Conservation (phyloP, 2,113 vertebrate species). For the Hystrix cristata region DNA sequence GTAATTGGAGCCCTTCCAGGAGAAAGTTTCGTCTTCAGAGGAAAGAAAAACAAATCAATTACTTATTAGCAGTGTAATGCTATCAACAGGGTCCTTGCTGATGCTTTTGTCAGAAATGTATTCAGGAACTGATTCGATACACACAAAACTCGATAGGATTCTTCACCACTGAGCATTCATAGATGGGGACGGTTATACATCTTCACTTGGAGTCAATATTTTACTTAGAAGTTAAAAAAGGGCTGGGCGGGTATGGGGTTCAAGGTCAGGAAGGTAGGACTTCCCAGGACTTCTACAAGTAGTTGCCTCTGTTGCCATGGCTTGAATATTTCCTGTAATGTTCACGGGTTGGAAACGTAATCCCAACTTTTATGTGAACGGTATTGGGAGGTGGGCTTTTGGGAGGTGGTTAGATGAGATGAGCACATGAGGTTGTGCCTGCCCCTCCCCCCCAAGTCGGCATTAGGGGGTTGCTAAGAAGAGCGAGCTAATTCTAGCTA, state of each 20-base stretch:
- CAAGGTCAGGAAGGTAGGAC: neutral
- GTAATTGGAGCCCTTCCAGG: slow-evolving; percentile 38
- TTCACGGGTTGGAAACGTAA: neutral
- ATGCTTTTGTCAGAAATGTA: neutral
- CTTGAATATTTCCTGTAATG: neutral
- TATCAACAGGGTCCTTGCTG: neutral
- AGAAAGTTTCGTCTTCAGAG: slow-evolving; percentile 59
- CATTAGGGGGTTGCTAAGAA: neutral
- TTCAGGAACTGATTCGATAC: slow-evolving; percentile 52
- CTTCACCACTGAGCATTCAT: neutral
- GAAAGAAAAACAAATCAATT: slow-evolving; percentile 66
- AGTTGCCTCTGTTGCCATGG: neutral
- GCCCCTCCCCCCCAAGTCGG: too few relatives aligned
- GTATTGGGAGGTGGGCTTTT: neutral
- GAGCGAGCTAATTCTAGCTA: neutral
- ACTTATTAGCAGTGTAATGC: slow-evolving; percentile 43
- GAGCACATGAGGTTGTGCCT: neutral
- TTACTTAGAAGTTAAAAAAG: neutral
- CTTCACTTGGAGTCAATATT: neutral
- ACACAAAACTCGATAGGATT: neutral
- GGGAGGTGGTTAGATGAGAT: neutral
- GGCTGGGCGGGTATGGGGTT: neutral
- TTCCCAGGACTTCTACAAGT: neutral
- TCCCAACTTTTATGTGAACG: neutral
- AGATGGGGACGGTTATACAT: neutral